Evolutionary conservation across 2,888 invertebrate genomes (phyloP).

Genomic region (Metopia argyrocephala): DNA sequence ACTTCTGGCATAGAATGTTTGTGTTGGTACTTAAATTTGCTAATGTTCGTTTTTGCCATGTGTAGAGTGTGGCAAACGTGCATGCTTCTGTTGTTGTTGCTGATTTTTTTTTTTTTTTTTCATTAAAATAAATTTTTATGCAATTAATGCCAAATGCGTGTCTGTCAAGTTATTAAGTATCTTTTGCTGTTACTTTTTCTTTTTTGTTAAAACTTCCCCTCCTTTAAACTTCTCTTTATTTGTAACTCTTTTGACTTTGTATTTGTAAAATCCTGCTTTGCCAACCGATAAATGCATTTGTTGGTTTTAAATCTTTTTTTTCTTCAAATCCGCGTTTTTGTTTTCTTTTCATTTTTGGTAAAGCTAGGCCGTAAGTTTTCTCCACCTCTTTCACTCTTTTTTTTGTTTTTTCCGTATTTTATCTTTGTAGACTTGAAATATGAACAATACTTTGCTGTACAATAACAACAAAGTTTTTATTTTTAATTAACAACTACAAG

Average conservation of each 20-base stretch:
- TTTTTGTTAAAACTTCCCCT: slow-evolving; percentile 1
- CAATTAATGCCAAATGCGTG: slow-evolving; percentile 76
- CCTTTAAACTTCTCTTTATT: background rate
- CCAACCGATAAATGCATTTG: no score
- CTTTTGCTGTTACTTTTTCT: slow-evolving; percentile 53
- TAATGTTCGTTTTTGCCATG: slow-evolving; percentile 28
- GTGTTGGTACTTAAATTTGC: slow-evolving; percentile 36
- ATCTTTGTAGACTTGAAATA: no score
- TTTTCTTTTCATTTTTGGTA: no score
- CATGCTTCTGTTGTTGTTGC: slow-evolving; percentile 11
- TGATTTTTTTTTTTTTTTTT: slow-evolving; percentile 41
- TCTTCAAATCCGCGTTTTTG: no score
- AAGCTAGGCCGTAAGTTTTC: no score
- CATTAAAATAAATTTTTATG: slow-evolving; percentile 65
- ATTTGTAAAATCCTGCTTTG: no score
- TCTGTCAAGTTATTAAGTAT: slow-evolving; percentile 73
- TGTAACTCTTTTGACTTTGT: no score
- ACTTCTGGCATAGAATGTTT: slow-evolving; percentile 43
- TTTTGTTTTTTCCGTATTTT: no score
- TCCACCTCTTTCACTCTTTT: background rate
- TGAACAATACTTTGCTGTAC: background rate
- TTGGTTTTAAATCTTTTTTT: no score
- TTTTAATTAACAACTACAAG: slow-evolving; percentile 66
- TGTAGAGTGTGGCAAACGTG: background rate
- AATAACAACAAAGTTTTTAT: slow-evolving; percentile 22